Conservation (phyloP, 1,140 invertebrate species). For the Diachasmimorpha longicaudata region DNA sequence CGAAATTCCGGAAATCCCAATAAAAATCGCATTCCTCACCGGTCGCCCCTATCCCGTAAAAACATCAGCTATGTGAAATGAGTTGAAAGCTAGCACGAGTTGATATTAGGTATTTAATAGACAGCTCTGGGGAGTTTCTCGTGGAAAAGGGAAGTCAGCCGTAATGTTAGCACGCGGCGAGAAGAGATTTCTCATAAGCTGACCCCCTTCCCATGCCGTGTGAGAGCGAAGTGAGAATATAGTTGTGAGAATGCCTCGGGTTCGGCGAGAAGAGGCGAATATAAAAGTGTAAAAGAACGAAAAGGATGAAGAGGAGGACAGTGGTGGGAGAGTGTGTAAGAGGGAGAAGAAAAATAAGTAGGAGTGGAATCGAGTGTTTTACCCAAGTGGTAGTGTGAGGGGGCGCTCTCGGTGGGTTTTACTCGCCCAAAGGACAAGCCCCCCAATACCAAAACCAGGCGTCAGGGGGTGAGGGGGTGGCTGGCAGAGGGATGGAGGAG, state of each 20-base stretch:
- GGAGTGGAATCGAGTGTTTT: neutral
- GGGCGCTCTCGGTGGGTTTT: neutral
- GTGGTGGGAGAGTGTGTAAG: neutral
- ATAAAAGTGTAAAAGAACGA: slow-evolving; percentile 3
- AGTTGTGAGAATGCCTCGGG: slow-evolving; percentile 33
- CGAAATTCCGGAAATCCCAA: too few species aligned
- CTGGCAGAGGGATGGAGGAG: neutral
- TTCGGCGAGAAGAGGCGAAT: neutral
- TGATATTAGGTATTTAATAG: slow-evolving; percentile 58
- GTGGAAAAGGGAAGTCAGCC: slow-evolving; percentile 45
- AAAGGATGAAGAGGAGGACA: neutral
- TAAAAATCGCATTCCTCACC: too few species aligned
- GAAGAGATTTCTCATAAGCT: slow-evolving; percentile 56
- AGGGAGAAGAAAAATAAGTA: neutral
- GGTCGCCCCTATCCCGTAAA: neutral
- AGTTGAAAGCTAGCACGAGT: slow-evolving; percentile 34
- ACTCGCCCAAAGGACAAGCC: slow-evolving; percentile 9
- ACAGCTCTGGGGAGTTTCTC: slow-evolving; percentile 48
- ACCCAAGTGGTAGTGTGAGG: slow-evolving; percentile 16
- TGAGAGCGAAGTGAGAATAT: slow-evolving; percentile 30
- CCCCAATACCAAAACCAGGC: neutral
- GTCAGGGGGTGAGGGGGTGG: neutral
- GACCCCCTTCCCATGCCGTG: slow-evolving; percentile 37
- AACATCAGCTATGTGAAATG: neutral
- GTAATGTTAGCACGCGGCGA: slow-evolving; percentile 44